Conservation (phyloP, 1,140 invertebrate species). For the Acyrthosiphon pisum region DNA sequence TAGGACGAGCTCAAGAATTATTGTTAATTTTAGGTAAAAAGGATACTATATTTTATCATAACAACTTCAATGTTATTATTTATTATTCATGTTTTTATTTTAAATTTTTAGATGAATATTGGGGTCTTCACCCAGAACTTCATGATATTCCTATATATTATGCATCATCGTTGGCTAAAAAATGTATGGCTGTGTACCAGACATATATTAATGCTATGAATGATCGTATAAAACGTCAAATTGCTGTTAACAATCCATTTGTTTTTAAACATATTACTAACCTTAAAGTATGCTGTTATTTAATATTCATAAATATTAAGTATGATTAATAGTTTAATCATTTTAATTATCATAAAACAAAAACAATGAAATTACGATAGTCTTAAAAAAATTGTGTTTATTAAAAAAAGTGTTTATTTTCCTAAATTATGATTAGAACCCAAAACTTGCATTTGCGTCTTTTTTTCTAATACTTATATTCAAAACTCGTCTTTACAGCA, state of each 20-base stretch:
- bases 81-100: conserved; percentile 55
- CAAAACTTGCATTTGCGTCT: no score
- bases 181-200: conserved; percentile 99
- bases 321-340: background rate
- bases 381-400: background rate
- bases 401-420: no score
- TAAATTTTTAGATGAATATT: conserved; percentile 86
- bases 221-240: conserved; percentile 93
- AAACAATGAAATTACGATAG: background rate
- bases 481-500: no score
- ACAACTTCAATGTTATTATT: background rate
- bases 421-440: no score
- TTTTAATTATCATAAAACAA: background rate
- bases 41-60: background rate
- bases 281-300: conserved; percentile 76
- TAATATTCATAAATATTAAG: conserved; percentile 4
- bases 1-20: conserved; percentile 96
- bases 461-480: no score
- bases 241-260: conserved; percentile 98
- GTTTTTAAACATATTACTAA: conserved; percentile 99
- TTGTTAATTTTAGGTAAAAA: conserved; percentile 84
- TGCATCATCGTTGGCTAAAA: conserved; percentile 97
- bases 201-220: conserved; percentile 99
- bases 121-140: conserved; percentile 96
- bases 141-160: conserved; percentile 99